Percentiles rank a stretch among this genome's conserved stretches.
Evolutionary conservation across 2,113 vertebrate species (phyloP).

Genomic region (Tringa solitaria): DNA sequence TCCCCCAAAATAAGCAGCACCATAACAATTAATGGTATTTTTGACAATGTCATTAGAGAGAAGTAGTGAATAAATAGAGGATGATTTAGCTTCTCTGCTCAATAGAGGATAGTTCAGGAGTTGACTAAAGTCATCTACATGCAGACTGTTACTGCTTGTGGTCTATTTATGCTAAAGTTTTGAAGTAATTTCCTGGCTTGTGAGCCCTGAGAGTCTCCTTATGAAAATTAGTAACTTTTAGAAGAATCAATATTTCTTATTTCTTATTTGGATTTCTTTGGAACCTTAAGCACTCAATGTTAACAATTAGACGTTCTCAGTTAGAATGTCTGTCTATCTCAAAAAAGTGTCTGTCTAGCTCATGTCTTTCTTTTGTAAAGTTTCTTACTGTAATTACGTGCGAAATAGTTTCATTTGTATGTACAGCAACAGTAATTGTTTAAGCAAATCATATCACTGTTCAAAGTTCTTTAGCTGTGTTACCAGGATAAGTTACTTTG

Average conservation of each 20-base stretch:
- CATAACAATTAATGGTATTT: background rate
- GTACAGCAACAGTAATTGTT: background rate
- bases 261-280: background rate
- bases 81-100: background rate
- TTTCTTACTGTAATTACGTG: background rate
- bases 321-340: background rate
- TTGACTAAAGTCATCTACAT: background rate
- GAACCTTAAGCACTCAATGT: background rate
- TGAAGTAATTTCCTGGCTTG: background rate
- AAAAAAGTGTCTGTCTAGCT: background rate
- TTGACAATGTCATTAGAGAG: background rate
- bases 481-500: background rate
- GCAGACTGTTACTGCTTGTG: background rate
- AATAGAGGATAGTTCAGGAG: background rate
- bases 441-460: background rate
- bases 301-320: background rate
- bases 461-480: background rate
- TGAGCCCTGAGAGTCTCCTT: background rate
- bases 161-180: background rate
- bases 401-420: background rate
- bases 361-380: background rate
- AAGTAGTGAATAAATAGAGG: background rate
- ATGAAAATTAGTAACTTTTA: background rate
- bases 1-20: background rate
- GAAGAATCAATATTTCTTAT: background rate